Evolutionary conservation across 1,140 invertebrate genomes (phyloP), one percentile per base, ranked within the genome.

Genomic region (Conopomorpha cramerella): DNA sequence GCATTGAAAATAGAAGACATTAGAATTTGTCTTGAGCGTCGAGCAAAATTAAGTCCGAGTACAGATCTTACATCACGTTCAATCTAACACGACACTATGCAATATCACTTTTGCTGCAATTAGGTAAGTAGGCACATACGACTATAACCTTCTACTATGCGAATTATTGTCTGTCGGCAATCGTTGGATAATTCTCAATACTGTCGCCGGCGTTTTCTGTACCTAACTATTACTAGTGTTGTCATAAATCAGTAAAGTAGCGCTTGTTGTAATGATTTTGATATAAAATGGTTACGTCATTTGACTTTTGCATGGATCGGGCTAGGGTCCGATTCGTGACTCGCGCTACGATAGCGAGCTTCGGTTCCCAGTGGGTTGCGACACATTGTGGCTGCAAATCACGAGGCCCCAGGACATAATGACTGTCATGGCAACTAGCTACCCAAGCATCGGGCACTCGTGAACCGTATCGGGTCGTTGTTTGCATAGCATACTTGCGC

Each of bases 401-500:
- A 37, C 29, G 36, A 17, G 30, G 33, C 43, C 46, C 46, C 40
- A 43, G 52, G 55, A 58, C 51, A 49, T 71, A 64, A 71, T 67
- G 55, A 64, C 51, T 47, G 49, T 52, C 53, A 58, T 57, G 60
- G 58, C 58, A 50, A n/a, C n/a, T n/a, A n/a, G n/a, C n/a, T n/a
- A n/a, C n/a, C n/a, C n/a, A n/a, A n/a, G n/a, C n/a, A n/a, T 52
- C 46, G 52, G 50, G 41, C 19, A 23, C 19, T 10, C 4, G 46
- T 39, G 54, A 58, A 60, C 51, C 42, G 53, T n/a, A n/a, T n/a
- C n/a, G n/a, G n/a, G 45, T 46, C 43, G 55, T 53, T 55, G 52
- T 71, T 64, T 67, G 59, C 59, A 61, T 64, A 65, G 63, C n/a
- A n/a, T n/a, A 61, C 50, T 33, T 36, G 34, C 49, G 48, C 56